A percentile compares a stretch with the other conserved stretches of the same genome.
Conservation (phyloP, 1,140 invertebrate species). For the Micrasema longulum region DNA sequence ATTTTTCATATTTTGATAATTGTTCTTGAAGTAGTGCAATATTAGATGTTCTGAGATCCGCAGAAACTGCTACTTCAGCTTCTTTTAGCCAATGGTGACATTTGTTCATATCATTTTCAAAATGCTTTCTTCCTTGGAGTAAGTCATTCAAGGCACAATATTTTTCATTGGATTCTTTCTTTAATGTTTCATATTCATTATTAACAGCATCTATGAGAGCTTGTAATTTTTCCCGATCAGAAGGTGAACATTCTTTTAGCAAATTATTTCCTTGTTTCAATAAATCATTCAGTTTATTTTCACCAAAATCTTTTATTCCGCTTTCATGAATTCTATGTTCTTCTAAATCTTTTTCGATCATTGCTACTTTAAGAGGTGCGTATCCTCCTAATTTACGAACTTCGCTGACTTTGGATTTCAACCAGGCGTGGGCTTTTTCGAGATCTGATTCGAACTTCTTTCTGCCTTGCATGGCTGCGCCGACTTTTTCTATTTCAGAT, state of each 20-base stretch:
- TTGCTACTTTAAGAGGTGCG: constrained; percentile 77
- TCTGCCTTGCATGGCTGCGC: constrained; percentile 75
- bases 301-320: constrained; percentile 84
- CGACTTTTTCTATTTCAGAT: constrained; percentile 78
- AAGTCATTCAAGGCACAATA: constrained; percentile 79
- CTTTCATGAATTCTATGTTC: constrained; percentile 79
- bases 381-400: constrained; percentile 81
- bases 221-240: constrained; percentile 76
- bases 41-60: constrained; percentile 81
- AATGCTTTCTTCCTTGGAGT: constrained; percentile 79
- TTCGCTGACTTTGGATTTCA: constrained; percentile 81
- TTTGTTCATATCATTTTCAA: constrained; percentile 84
- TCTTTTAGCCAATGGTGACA: constrained; percentile 88
- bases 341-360: constrained; percentile 82
- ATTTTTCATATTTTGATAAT: constrained; percentile 83
- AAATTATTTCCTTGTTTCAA: constrained; percentile 81
- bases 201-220: constrained; percentile 75
- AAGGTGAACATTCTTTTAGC: constrained; percentile 83
- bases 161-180: constrained; percentile 79
- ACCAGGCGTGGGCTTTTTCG: constrained; percentile 82
- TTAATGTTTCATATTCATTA: constrained; percentile 77
- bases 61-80: constrained; percentile 85
- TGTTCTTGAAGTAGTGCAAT: constrained; percentile 88
- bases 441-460: constrained; percentile 83
- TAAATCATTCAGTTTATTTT: constrained; percentile 79